Percentiles rank a stretch among this genome's conserved stretches.
Evolutionary conservation across 1,140 invertebrate genomes (phyloP).

Genomic region (Yoshiicerus persimilis): DNA sequence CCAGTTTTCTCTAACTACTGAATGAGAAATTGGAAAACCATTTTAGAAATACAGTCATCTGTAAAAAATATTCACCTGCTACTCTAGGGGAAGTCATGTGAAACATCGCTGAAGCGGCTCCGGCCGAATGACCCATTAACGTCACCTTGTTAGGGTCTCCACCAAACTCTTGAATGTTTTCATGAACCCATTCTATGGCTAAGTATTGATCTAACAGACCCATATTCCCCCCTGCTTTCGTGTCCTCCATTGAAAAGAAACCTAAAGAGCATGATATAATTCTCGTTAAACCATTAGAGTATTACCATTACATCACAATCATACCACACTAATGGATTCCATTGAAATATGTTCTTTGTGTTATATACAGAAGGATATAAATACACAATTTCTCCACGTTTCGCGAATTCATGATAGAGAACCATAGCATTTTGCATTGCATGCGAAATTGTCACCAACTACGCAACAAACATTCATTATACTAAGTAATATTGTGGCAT

Average conservation of each 20-base stretch:
- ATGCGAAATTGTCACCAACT: background rate
- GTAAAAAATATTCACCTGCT: constrained; percentile 27
- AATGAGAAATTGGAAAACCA: background rate
- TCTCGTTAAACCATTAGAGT: background rate
- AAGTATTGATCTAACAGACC: constrained; percentile 56
- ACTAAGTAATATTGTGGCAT: background rate
- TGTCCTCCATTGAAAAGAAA: constrained; percentile 48
- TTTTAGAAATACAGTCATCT: background rate
- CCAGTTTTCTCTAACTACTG: too few relatives aligned
- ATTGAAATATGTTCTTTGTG: background rate
- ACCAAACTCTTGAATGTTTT: constrained; percentile 56
- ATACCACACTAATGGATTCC: background rate
- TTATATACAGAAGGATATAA: too few relatives aligned
- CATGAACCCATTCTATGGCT: constrained; percentile 56
- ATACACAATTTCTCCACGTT: background rate
- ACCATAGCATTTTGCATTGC: background rate
- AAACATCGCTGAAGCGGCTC: constrained; percentile 51
- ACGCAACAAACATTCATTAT: too few relatives aligned
- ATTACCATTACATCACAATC: background rate
- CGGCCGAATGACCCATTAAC: constrained; percentile 55
- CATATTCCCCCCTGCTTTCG: constrained; percentile 52
- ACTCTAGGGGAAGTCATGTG: constrained; percentile 51
- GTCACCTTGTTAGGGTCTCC: constrained; percentile 56
- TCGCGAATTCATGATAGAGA: background rate
- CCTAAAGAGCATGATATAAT: constrained; percentile 27